Evolutionary conservation across 2,888 invertebrate genomes (phyloP).

Genomic region (Drosophila mercatorum): DNA sequence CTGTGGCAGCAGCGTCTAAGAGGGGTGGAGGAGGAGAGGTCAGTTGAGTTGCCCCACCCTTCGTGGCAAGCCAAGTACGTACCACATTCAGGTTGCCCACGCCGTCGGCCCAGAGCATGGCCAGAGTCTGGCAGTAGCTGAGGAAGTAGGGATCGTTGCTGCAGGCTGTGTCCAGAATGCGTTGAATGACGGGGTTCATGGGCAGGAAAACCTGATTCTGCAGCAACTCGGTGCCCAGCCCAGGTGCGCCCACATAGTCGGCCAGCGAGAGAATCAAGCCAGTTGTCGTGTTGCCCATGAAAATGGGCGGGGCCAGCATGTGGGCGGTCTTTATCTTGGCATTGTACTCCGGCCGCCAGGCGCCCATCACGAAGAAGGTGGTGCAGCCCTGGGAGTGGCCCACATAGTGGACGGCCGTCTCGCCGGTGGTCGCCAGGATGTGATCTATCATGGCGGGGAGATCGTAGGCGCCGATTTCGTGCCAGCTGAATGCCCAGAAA

Average conservation of each 20-base stretch:
- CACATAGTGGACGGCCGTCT: conserved; percentile 86
- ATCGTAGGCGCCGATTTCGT: conserved; percentile 85
- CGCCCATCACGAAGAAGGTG: conserved; percentile 85
- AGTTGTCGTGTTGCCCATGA: conserved; percentile 86
- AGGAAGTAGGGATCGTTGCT: conserved; percentile 62
- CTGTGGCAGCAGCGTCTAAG: conserved; percentile 69
- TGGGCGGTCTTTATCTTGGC: conserved; percentile 85
- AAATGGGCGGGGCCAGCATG: conserved; percentile 88
- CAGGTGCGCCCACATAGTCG: conserved; percentile 71
- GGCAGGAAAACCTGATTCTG: conserved; percentile 86
- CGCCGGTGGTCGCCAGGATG: conserved; percentile 84
- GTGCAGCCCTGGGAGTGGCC: conserved; percentile 88
- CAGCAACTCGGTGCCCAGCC: conserved; percentile 54
- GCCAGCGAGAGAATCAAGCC: conserved; percentile 84
- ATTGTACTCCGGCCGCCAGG: conserved; percentile 85
- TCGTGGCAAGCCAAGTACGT: conserved; percentile 2
- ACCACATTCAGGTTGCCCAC: conserved; percentile 74
- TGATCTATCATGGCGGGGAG: conserved; percentile 88
- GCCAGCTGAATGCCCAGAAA: conserved; percentile 87
- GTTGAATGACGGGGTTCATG: conserved; percentile 66
- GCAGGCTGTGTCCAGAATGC: conserved; percentile 69
- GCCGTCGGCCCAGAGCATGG: conserved; percentile 68
- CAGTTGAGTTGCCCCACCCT: too few relatives aligned
- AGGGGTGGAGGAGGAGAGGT: background rate
- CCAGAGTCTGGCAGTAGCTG: conserved; percentile 66